Evolutionary conservation across 2,797 vertebrate species (phyloP).

Genomic region (Sebastes matsubarae): DNA sequence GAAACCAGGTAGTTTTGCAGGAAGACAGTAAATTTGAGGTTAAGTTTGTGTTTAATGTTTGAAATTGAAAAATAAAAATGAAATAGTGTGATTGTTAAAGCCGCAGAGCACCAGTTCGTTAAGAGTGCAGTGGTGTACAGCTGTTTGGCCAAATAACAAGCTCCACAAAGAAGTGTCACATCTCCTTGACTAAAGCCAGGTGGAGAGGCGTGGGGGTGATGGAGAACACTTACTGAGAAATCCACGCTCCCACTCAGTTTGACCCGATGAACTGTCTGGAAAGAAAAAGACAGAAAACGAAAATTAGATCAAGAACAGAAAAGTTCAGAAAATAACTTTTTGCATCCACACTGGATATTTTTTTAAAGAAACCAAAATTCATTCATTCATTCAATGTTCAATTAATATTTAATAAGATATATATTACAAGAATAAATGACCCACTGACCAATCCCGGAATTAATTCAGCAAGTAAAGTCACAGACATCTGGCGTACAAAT

Average conservation of each 20-base stretch:
- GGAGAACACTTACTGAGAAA: constrained; percentile 61
- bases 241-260: constrained; percentile 39
- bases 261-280: constrained; percentile 48
- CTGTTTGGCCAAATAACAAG: constrained; percentile 44
- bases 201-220: constrained; percentile 28
- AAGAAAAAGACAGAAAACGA: constrained; percentile 9
- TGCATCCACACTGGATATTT: neutral
- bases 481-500: neutral
- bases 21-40: neutral
- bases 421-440: neutral
- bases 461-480: neutral
- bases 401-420: neutral
- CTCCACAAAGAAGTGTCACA: constrained; percentile 33
- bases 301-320: constrained; percentile 29
- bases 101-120: neutral
- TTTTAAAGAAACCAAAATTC: neutral
- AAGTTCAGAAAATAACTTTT: neutral
- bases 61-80: neutral
- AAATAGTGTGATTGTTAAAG: neutral
- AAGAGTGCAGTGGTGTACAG: constrained; percentile 31
- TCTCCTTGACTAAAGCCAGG: constrained; percentile 46
- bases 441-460: neutral
- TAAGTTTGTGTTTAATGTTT: neutral
- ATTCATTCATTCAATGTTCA: neutral
- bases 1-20: neutral